These are phyloP conservation scores for Pheucticus melanocephalus DNA, from an alignment of 2,113 vertebrate species.

Conservation along the genomic window DNA sequence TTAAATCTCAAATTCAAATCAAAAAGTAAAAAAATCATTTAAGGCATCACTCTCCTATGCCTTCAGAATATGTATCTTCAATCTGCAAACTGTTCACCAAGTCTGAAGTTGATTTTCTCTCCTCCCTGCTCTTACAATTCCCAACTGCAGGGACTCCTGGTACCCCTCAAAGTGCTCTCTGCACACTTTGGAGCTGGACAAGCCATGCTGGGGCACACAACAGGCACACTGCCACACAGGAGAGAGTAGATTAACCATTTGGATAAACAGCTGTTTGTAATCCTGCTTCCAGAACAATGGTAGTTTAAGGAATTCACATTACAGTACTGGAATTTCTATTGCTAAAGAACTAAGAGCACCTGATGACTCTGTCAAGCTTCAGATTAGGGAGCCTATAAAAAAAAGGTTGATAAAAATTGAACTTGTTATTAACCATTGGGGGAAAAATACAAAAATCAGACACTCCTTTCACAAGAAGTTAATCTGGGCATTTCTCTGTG, in stretches of 20 bases:
- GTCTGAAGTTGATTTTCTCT: neutral
- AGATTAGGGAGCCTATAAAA: neutral
- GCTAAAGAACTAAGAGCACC: neutral
- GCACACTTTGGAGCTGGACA: neutral
- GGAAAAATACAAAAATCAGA: neutral
- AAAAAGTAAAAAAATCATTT: neutral
- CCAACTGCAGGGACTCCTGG: fast-evolving
- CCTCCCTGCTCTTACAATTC: neutral
- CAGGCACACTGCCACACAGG: no score
- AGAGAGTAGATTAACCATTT: neutral
- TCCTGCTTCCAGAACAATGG: neutral
- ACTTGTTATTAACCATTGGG: neutral
- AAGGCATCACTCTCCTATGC: neutral
- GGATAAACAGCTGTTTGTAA: neutral
- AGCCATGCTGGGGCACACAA: neutral
- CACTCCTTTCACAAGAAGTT: neutral
- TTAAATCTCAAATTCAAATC: neutral
- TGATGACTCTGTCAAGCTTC: neutral
- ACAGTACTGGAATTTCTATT: neutral
- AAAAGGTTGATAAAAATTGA: neutral
- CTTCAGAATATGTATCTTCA: neutral
- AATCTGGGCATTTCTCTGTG: neutral
- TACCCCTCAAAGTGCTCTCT: neutral
- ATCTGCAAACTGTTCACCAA: neutral
- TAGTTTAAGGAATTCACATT: neutral